Evolutionary conservation across 1,140 invertebrate species (phyloP).

Genomic region (Homalodisca vitripennis): DNA sequence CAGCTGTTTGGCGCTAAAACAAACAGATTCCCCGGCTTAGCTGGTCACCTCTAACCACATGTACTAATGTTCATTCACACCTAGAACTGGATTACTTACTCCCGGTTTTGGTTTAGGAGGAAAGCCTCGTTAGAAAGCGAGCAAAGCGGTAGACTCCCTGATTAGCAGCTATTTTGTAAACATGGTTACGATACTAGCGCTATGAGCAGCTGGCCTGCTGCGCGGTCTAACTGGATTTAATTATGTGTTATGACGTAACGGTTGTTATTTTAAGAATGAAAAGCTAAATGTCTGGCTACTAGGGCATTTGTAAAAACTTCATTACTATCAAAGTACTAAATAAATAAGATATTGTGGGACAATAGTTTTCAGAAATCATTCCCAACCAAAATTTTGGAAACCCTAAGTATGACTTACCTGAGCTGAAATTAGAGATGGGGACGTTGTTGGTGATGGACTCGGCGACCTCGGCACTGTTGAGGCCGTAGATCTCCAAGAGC

Average conservation of each 20-base stretch:
- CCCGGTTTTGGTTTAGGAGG: not conserved
- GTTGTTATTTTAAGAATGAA: too few relatives aligned
- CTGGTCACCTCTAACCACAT: conserved; percentile 7
- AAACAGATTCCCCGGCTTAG: conserved; percentile 8
- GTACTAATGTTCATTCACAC: conserved; percentile 15
- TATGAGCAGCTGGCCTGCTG: too few relatives aligned
- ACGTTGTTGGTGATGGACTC: conserved; percentile 49
- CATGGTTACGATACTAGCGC: not conserved
- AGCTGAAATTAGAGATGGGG: conserved; percentile 50
- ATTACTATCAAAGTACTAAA: too few relatives aligned
- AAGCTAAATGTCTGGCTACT: too few relatives aligned
- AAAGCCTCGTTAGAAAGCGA: conserved; percentile 15
- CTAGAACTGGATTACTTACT: conserved; percentile 12
- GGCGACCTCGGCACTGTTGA: conserved; percentile 48
- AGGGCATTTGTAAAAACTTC: too few relatives aligned
- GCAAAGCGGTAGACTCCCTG: not conserved
- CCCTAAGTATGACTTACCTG: too few relatives aligned
- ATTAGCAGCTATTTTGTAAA: conserved; percentile 16
- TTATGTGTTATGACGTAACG: too few relatives aligned
- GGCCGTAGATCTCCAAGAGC: conserved; percentile 58
- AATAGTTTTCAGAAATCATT: too few relatives aligned
- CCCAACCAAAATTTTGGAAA: too few relatives aligned
- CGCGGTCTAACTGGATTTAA: too few relatives aligned
- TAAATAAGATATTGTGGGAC: too few relatives aligned
- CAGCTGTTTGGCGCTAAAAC: conserved; percentile 13